phyloP scores from a whole-genome alignment of 2,113 vertebrate genomes.

The Crotalus tigris region DNA sequence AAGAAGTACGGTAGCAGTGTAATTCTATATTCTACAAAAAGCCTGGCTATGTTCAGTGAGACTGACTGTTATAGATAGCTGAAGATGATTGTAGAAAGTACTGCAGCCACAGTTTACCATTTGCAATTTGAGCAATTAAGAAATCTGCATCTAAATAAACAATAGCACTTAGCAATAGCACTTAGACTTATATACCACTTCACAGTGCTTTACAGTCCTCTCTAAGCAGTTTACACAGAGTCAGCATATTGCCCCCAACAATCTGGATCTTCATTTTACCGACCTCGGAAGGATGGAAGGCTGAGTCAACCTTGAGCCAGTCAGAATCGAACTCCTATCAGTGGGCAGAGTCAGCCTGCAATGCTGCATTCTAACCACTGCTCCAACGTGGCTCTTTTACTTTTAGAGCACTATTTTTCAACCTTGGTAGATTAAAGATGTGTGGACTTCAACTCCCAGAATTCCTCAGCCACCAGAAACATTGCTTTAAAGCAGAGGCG shows the following conservation, averaged over 20 bases:
- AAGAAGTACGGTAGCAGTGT: neutral
- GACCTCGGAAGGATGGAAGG: neutral
- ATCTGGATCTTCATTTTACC: neutral
- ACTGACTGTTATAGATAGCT: neutral
- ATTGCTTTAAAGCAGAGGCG: neutral
- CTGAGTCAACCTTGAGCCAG: too few relatives aligned
- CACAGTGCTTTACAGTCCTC: neutral
- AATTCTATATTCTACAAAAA: neutral
- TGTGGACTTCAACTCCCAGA: neutral
- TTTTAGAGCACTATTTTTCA: neutral
- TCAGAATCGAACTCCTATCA: too few relatives aligned
- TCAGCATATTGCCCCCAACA: neutral
- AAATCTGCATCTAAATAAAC: neutral
- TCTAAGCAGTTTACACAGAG: neutral
- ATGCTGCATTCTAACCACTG: too few relatives aligned
- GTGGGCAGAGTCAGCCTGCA: too few relatives aligned
- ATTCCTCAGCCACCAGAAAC: neutral
- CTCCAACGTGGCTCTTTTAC: too few relatives aligned
- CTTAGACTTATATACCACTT: neutral
- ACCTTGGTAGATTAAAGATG: neutral
- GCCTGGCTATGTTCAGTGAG: neutral
- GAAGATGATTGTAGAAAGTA: neutral
- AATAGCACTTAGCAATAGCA: neutral
- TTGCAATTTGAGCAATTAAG: neutral
- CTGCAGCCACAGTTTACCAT: neutral